Base-by-base conservation (phyloP, 2,888 invertebrate species). In the Chymomyza amoena region DNA sequence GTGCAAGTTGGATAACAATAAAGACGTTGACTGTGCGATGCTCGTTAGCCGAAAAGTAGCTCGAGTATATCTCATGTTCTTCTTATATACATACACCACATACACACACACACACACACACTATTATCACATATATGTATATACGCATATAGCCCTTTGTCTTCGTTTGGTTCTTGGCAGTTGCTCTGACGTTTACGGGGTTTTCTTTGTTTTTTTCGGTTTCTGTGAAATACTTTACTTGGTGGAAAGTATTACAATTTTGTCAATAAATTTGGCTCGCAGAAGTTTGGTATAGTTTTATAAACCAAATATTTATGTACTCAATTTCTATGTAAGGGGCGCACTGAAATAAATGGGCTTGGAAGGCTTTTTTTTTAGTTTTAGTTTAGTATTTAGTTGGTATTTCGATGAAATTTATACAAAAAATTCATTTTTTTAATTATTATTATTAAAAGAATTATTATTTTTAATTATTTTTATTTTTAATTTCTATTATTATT, bases 1-100 rank as follows among this genome's bases (percentile, higher is more conserved):
- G 36, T 76, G 69, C 72, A 78, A 77, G 75, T 80, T 82, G 75
- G 72, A 62, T 70, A 71, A 79, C 69, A 78, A 81, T 79, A 70
- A 79, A 83, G 86, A 85, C 73, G 78, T 85, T 76, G 68, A 72
- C 84, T 83, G 73, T 68, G 74, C 68, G 64, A 65, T 73, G 83
- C 83, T 84, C 86, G 82, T 83, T 81, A 85, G 74, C 67, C 76
- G 62, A 76, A 85, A 82, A 82, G 84, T 83, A 72, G 86, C 86
- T 76, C 74, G 70, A 71, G 68, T 73, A 69, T 70, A 73, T 54
- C 68, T 80, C 67, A 73, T 78, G 80, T 70, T 84, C 81, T 80
- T 72, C 74, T 72, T 13, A 45, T 45, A 45, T 45, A 45, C 39
- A 45, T 45, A 13, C 39, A 45, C 2, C 45, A 2, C 51, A 60